Conservation (phyloP, 2,113 vertebrate species). For the Electrona antarctica region DNA sequence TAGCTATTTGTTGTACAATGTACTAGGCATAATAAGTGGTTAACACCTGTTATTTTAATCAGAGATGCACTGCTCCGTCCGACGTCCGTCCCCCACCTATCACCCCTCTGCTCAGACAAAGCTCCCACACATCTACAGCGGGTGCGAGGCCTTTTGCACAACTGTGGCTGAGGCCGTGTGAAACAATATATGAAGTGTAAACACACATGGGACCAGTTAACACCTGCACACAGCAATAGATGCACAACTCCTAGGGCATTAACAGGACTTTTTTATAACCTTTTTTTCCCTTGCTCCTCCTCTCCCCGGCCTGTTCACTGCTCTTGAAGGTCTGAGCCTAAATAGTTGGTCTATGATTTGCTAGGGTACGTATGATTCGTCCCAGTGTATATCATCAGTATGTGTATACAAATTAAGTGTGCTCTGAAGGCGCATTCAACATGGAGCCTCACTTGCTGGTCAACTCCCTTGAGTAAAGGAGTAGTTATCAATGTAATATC, state of each 20-base stretch:
- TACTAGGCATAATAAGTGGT: not conserved
- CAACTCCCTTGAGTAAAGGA: slow-evolving; percentile 10
- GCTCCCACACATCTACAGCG: slow-evolving; percentile 2
- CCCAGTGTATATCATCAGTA: not conserved
- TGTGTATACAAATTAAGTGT: not conserved
- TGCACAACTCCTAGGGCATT: slow-evolving; percentile 47
- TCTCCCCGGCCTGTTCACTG: not conserved
- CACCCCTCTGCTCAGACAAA: not conserved
- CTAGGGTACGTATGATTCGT: not conserved
- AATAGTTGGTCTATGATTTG: not conserved
- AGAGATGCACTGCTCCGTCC: not conserved
- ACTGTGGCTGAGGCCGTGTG: slow-evolving; percentile 36
- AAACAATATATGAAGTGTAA: slow-evolving; percentile 68
- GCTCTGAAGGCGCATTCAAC: not conserved
- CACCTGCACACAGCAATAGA: slow-evolving; percentile 57
- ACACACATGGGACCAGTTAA: slow-evolving; percentile 70
- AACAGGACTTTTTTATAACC: slow-evolving; percentile 15
- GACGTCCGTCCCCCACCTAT: not conserved
- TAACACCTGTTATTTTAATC: slow-evolving; percentile 2
- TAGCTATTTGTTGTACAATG: too few species aligned
- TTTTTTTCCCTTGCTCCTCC: slow-evolving; percentile 9
- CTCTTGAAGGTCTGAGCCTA: not conserved
- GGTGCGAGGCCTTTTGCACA: slow-evolving; percentile 13
- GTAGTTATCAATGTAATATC: slow-evolving; percentile 38
- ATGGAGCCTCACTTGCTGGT: not conserved